These are phyloP conservation scores for Phyllostomus discolor DNA, from an alignment of 2,113 vertebrate species.

Conservation along the genomic window DNA sequence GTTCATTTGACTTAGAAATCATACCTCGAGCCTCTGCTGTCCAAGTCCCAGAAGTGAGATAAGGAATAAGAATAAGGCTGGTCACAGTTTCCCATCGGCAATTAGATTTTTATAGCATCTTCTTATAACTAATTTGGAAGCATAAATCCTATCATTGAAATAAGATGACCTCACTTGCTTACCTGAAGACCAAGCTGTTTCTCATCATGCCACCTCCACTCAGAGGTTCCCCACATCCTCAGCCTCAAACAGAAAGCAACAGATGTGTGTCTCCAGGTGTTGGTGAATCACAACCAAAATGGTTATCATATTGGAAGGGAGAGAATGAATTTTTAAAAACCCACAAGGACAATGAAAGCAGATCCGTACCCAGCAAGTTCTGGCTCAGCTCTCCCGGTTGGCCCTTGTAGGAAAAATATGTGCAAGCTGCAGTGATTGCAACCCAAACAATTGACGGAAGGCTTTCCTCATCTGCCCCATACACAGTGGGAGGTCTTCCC, in stretches of 20 bases:
- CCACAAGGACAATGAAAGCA: not conserved
- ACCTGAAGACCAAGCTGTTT: not conserved
- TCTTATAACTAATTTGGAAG: conserved; percentile 25
- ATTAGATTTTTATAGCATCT: conserved; percentile 27
- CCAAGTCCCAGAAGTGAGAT: not conserved
- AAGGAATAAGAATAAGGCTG: not conserved
- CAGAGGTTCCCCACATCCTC: not conserved
- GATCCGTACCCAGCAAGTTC: not conserved
- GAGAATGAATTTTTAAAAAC: not conserved
- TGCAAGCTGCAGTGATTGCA: not conserved
- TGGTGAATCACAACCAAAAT: not conserved
- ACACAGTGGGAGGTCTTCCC: not conserved
- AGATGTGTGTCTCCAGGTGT: not conserved
- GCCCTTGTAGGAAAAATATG: not conserved
- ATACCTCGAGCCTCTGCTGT: not conserved
- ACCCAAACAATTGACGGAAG: not conserved
- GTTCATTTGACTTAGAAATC: not conserved
- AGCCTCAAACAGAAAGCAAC: not conserved
- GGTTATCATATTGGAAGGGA: not conserved
- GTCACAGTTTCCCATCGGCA: not conserved
- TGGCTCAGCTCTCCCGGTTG: not conserved
- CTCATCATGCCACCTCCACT: not conserved
- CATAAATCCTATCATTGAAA: conserved; percentile 8
- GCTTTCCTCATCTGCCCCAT: not conserved
- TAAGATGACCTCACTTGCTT: conserved; percentile 23